These are phyloP conservation scores for Hartigia nigra DNA, from an alignment of 2,888 invertebrate genomes.

Conservation along the genomic window DNA sequence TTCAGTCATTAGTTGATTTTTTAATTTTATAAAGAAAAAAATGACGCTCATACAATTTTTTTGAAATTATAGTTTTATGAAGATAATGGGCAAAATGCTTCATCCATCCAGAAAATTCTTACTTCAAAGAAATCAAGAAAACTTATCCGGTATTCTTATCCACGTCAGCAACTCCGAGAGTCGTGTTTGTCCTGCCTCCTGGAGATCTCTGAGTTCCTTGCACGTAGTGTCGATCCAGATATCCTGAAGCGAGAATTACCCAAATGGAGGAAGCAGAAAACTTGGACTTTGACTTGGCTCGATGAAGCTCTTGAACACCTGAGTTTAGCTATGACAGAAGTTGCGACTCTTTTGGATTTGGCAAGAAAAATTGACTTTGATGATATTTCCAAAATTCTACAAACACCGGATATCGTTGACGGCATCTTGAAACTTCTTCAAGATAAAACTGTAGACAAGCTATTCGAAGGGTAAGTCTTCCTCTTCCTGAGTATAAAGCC, in stretches of 20 bases:
- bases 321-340: constrained; percentile 63
- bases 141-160: constrained; percentile 38
- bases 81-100: constrained; percentile 36
- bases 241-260: constrained; percentile 42
- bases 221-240: constrained; percentile 44
- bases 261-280: constrained; percentile 64
- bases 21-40: background rate
- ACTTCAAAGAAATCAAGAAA: constrained; percentile 46
- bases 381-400: constrained; percentile 58
- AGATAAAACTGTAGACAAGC: constrained; percentile 66
- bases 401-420: constrained; percentile 64
- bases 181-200: constrained; percentile 42
- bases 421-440: constrained; percentile 65
- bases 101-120: constrained; percentile 41
- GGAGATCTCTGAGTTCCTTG: constrained; percentile 47
- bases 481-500: background rate
- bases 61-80: background rate
- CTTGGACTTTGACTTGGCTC: constrained; percentile 68
- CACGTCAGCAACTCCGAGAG: constrained; percentile 36
- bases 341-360: constrained; percentile 66
- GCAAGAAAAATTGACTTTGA: constrained; percentile 66
- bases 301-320: constrained; percentile 65
- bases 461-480: constrained; percentile 65
- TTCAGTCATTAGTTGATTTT: background rate
- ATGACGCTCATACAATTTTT: background rate